These are phyloP conservation scores for Brachyistius frenatus DNA, from an alignment of 2,113 vertebrate species.

Conservation along the genomic window DNA sequence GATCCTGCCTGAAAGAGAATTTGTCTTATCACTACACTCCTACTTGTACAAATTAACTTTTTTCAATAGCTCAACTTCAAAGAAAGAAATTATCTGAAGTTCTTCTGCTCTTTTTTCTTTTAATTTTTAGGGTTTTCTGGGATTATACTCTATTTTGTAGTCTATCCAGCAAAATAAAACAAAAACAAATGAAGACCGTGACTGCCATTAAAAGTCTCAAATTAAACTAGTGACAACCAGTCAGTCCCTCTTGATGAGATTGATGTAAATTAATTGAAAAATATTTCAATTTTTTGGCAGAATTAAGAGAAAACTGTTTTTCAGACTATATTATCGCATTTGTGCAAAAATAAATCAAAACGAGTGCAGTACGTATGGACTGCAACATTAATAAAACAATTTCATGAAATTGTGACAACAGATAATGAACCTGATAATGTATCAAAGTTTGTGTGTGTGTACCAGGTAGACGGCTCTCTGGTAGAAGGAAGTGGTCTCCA, in stretches of 20 bases:
- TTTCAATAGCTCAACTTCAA: neutral
- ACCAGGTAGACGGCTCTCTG: conserved; percentile 96
- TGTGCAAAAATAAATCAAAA: neutral
- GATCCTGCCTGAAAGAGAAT: conserved; percentile 28
- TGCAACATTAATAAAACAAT: no score
- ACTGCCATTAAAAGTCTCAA: neutral
- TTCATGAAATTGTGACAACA: no score
- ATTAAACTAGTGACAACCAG: neutral
- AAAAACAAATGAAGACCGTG: neutral
- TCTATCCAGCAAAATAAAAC: neutral
- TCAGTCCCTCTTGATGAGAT: neutral
- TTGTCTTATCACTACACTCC: conserved; percentile 25
- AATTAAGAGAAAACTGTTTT: neutral
- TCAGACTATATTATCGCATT: neutral
- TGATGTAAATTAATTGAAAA: neutral
- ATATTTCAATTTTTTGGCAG: neutral
- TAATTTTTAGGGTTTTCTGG: conserved; percentile 10
- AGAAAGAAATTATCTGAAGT: neutral
- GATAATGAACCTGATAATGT: no score
- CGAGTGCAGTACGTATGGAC: no score
- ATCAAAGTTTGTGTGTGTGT: neutral
- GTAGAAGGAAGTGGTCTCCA: conserved; percentile 95
- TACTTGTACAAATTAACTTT: conserved; percentile 8
- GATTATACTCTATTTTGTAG: conserved; percentile 3
- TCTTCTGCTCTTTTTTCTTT: neutral